Percentiles rank a stretch among this genome's conserved stretches.
Evolutionary conservation across 2,797 vertebrate genomes (phyloP).

Genomic region (Emys orbicularis): DNA sequence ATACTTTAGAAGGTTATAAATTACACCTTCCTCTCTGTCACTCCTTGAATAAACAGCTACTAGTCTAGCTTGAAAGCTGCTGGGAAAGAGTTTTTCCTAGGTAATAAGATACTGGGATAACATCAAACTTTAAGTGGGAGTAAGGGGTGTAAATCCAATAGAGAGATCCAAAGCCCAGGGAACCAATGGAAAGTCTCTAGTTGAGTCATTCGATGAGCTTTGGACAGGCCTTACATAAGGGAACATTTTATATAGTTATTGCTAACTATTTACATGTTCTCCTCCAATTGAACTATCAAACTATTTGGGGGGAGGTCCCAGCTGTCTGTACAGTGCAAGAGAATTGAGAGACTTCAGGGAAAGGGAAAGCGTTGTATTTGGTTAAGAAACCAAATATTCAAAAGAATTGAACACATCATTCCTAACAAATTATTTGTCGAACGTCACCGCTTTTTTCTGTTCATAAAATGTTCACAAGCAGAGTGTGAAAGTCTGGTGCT

Average conservation of each 20-base stretch:
- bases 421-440: neutral
- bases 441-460: constrained; percentile 47
- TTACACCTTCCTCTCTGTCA: constrained; percentile 43
- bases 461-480: constrained; percentile 55
- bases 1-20: constrained; percentile 56
- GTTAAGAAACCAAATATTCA: neutral
- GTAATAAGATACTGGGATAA: neutral
- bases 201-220: neutral
- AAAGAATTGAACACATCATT: neutral
- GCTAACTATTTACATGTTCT: neutral
- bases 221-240: neutral
- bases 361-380: neutral
- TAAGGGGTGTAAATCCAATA: neutral
- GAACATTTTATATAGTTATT: neutral
- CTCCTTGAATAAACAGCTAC: constrained; percentile 36
- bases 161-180: neutral
- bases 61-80: constrained; percentile 20
- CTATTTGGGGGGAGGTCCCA: neutral
- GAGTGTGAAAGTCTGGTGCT: constrained; percentile 39
- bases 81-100: neutral
- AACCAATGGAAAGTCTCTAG: constrained; percentile 22
- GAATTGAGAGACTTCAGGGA: neutral
- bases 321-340: neutral
- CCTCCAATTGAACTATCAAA: neutral
- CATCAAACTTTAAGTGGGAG: neutral